Conservation (phyloP, 2,888 invertebrate species). For the Cheilosia vernalis region DNA sequence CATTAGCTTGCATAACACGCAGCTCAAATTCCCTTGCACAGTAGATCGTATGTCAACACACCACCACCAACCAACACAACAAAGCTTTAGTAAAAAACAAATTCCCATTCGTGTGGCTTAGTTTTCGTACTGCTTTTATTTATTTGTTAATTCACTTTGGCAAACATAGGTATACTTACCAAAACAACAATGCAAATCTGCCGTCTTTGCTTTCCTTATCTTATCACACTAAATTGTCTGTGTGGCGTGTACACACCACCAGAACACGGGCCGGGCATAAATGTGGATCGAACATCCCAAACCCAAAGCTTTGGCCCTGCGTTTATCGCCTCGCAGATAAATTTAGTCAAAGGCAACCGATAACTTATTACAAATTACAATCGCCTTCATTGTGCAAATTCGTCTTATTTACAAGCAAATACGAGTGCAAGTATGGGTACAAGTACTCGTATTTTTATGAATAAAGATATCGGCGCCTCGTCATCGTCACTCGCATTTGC, state of each 20-base stretch:
- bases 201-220: constrained; percentile 9
- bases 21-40: neutral
- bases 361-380: constrained; percentile 42
- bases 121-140: constrained; percentile 2
- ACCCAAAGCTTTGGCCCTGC: neutral
- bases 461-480: constrained; percentile 20
- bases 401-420: constrained; percentile 9
- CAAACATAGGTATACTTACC: constrained; percentile 9
- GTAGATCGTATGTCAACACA: neutral
- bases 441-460: constrained; percentile 1
- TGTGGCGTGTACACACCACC: too few species aligned
- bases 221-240: constrained; percentile 12
- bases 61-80: neutral
- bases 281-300: neutral
- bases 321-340: constrained; percentile 5
- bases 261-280: neutral
- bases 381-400: constrained; percentile 27
- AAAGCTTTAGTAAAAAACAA: neutral
- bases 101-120: constrained; percentile 1
- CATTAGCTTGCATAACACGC: constrained; percentile 4
- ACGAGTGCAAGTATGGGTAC: neutral
- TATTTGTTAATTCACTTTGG: constrained; percentile 41
- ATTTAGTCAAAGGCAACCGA: constrained; percentile 15
- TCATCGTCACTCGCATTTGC: constrained; percentile 21
- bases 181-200: constrained; percentile 48